Conservation (phyloP, 2,888 invertebrate species). For the Nemapogon koenigi region DNA sequence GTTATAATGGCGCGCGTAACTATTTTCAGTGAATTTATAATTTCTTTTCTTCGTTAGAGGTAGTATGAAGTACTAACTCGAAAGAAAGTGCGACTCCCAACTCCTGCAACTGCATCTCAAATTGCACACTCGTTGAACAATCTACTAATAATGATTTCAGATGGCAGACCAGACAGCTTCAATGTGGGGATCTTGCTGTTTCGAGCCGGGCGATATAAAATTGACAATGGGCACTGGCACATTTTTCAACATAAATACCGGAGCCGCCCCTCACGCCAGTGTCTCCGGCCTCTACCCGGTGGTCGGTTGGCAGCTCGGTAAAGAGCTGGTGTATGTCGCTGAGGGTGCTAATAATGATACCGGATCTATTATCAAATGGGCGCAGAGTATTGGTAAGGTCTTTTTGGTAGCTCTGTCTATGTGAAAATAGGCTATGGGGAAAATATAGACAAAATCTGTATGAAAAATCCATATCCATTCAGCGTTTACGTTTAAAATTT, state of each 20-base stretch:
- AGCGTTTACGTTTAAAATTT: neutral
- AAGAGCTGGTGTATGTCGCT: constrained; percentile 70
- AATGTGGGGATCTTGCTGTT: constrained; percentile 87
- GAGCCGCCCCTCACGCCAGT: constrained; percentile 76
- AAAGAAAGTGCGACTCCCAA: no score
- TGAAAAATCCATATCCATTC: neutral
- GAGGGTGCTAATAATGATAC: constrained; percentile 91
- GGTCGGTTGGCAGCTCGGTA: constrained; percentile 78
- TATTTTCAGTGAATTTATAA: no score
- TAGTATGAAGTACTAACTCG: no score
- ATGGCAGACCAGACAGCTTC: constrained; percentile 91
- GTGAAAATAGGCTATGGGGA: neutral
- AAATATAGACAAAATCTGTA: neutral
- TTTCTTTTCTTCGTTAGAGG: no score
- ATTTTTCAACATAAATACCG: constrained; percentile 87
- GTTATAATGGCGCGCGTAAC: no score
- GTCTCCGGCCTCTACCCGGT: constrained; percentile 88
- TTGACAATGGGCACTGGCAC: constrained; percentile 92
- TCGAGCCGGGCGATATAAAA: constrained; percentile 79
- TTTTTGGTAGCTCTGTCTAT: neutral
- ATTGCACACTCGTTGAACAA: no score
- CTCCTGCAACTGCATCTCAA: no score
- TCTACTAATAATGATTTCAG: no score
- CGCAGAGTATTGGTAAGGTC: constrained; percentile 68
- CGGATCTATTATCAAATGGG: constrained; percentile 89